Evolutionary conservation across 2,888 invertebrate genomes (phyloP).

Genomic region (Siphonodentalium dalli): DNA sequence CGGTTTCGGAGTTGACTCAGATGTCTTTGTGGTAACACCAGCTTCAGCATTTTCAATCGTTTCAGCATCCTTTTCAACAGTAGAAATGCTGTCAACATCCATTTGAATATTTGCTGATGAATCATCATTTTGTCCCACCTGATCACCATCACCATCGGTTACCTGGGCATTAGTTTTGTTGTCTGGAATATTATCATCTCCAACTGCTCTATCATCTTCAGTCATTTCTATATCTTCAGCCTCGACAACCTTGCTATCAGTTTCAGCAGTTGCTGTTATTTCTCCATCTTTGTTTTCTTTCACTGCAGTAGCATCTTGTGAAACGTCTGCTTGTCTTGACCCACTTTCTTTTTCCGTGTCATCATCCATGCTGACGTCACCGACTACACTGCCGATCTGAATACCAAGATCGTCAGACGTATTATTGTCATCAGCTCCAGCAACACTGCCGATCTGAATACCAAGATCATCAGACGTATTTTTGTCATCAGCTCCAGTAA

Average conservation of each 20-base stretch:
- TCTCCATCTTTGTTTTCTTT: neutral
- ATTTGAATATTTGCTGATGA: no score
- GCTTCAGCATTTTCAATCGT: no score
- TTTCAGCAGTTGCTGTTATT: neutral
- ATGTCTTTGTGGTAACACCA: no score
- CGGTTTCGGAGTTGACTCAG: no score
- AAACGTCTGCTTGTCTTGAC: no score
- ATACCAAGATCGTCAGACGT: no score
- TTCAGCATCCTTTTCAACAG: constrained; percentile 6
- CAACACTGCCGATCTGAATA: no score
- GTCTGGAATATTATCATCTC: constrained; percentile 1
- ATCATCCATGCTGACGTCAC: neutral
- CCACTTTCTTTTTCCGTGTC: constrained; percentile 2
- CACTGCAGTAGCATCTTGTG: neutral
- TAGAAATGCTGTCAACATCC: neutral
- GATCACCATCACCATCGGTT: no score
- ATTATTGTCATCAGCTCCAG: neutral
- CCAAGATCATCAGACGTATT: no score
- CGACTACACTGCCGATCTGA: neutral
- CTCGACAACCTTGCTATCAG: neutral
- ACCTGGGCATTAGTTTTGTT: no score
- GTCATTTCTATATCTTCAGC: neutral
- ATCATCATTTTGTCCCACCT: constrained; percentile 2
- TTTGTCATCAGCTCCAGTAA: no score
- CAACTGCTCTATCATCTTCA: constrained; percentile 3